Evolutionary conservation across 2,888 invertebrate genomes (phyloP), one percentile per base, ranked within the genome.

Genomic region (Ormyrus nitidulus): DNA sequence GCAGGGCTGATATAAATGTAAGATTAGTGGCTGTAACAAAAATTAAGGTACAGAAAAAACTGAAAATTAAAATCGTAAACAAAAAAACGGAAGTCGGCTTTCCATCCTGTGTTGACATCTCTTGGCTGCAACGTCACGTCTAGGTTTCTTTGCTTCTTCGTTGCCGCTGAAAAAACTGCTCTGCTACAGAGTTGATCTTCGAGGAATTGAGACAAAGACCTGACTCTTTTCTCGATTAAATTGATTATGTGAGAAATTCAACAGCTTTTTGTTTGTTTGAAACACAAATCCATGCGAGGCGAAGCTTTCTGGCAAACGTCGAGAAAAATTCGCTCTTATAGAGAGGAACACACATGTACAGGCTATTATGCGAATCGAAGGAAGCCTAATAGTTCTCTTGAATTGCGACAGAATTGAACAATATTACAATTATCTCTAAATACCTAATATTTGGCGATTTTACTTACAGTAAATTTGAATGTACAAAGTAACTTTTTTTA

Each of bases 261-360:
- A 53, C 46, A 54, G 44, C 1, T 13, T 62, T 56, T 76, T 44
- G n/a, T 62, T 66, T 34, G 48, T 85, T 83, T 85, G 87, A 84
- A 89, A 90, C 89, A 90, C 87, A 89, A 89, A 90, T 89, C 88
- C 90, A 90, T 90, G 90, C 90, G 88, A 90, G 89, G 89, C 90
- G 87, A 90, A 90, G 90, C 90, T 88, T 89, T 89, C 44, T 90
- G 89, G 88, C 90, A 89, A 88, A 90, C 87, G 89, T 89, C 86
- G 87, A 89, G 87, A 76, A 76, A 68, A 71, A 71, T 68, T 77
- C 73, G 62, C 72, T 78, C 71, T 70, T 75, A 54, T 13, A 34
- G 51, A 71, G 71, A 72, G 61, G 5, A 34, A 72, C 71, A 62
- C 73, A 81, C 72, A 72, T 68, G 58, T 78, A 70, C 59, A 62